Evolutionary conservation across 1,140 invertebrate species (phyloP).

Genomic region (Lepidurus packardi): DNA sequence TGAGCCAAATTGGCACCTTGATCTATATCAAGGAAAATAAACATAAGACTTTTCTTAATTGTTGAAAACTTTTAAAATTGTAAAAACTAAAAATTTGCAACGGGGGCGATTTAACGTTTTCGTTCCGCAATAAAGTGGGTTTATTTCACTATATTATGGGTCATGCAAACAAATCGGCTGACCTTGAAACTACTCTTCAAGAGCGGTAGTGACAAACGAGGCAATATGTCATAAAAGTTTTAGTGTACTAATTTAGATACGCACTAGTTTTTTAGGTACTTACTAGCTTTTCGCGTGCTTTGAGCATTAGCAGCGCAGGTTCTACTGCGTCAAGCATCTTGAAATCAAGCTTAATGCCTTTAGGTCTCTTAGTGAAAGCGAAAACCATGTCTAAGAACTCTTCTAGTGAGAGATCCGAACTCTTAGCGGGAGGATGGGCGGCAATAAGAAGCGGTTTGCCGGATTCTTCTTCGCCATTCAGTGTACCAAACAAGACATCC

Average conservation of each 20-base stretch:
- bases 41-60: too few species aligned
- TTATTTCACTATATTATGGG: too few species aligned
- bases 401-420: constrained; percentile 68
- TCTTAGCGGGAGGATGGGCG: constrained; percentile 69
- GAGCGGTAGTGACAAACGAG: too few species aligned
- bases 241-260: too few species aligned
- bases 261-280: constrained; percentile 30
- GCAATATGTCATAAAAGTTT: too few species aligned
- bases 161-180: too few species aligned
- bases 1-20: constrained; percentile 73
- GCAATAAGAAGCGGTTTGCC: constrained; percentile 62
- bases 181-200: too few species aligned
- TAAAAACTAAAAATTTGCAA: too few species aligned
- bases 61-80: too few species aligned
- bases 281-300: constrained; percentile 47
- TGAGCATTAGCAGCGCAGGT: constrained; percentile 54
- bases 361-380: constrained; percentile 47
- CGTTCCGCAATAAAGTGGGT: too few species aligned
- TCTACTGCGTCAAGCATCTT: constrained; percentile 73
- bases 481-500: constrained; percentile 67
- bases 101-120: too few species aligned
- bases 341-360: constrained; percentile 83
- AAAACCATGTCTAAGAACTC: constrained; percentile 61
- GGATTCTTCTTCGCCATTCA: constrained; percentile 45
- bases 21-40: constrained; percentile 47